A percentile compares a stretch with the other conserved stretches of the same genome.
Evolutionary conservation across 2,888 invertebrate species (phyloP).

Genomic region (Mesoligia furuncula): DNA sequence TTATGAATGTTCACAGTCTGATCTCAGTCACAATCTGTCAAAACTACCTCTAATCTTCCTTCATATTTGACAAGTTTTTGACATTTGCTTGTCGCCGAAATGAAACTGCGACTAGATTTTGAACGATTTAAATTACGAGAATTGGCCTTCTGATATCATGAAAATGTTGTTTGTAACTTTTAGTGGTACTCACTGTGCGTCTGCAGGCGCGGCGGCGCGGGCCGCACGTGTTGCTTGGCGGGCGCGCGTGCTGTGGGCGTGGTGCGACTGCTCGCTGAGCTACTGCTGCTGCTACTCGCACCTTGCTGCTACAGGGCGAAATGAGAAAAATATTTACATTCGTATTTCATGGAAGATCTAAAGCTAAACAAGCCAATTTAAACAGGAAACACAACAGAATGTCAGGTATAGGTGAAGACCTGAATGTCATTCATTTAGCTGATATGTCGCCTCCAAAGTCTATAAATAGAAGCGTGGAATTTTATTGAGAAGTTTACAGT

Average conservation of each 20-base stretch:
- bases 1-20: too few species aligned
- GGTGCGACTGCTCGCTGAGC: constrained; percentile 73
- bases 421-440: background rate
- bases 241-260: constrained; percentile 76
- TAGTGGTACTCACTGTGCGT: constrained; percentile 81
- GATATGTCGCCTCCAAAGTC: background rate
- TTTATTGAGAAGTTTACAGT: background rate
- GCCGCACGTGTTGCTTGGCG: constrained; percentile 78
- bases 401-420: background rate
- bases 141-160: background rate
- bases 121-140: too few species aligned
- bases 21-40: too few species aligned
- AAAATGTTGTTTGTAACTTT: background rate
- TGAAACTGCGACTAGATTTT: too few species aligned
- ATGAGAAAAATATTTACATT: background rate
- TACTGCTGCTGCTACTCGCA: constrained; percentile 68
- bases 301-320: constrained; percentile 20
- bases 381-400: background rate
- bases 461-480: background rate
- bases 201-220: constrained; percentile 88
- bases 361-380: too few species aligned
- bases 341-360: background rate
- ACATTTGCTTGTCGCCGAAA: too few species aligned
- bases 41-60: too few species aligned
- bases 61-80: too few species aligned